Evolutionary conservation across 2,113 vertebrate genomes (phyloP).

Genomic region (Dascyllus trimaculatus): DNA sequence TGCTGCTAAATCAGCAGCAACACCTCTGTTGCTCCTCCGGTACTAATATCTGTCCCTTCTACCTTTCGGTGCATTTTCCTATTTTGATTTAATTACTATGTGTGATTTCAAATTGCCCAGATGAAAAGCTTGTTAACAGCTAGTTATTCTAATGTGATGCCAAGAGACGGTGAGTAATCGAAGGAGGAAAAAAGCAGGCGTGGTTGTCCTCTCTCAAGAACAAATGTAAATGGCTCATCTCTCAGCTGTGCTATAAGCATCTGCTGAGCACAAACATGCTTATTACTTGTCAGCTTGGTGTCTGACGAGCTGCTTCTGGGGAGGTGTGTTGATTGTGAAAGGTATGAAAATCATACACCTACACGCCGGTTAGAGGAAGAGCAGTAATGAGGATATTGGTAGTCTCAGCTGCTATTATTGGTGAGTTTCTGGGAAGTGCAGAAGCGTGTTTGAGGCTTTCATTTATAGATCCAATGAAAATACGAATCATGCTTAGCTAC

Average conservation of each 20-base stretch:
- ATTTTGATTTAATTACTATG: slow-evolving; percentile 39
- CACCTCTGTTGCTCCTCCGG: slow-evolving; percentile 9
- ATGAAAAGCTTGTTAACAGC: slow-evolving; percentile 18
- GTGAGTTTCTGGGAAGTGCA: not conserved
- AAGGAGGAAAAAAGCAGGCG: not conserved
- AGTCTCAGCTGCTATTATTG: slow-evolving; percentile 17
- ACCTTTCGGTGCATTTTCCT: slow-evolving; percentile 11
- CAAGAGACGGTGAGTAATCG: slow-evolving; percentile 11
- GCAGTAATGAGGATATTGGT: slow-evolving; percentile 14
- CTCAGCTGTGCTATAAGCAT: slow-evolving; percentile 27
- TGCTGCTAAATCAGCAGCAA: slow-evolving; percentile 21
- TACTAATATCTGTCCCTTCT: not conserved
- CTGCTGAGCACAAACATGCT: slow-evolving; percentile 24
- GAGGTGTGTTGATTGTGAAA: slow-evolving; percentile 7
- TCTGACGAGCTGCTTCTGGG: slow-evolving; percentile 17
- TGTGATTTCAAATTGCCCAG: not conserved
- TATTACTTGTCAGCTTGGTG: slow-evolving; percentile 24
- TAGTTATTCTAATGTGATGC: slow-evolving; percentile 23
- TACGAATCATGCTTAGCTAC: not conserved
- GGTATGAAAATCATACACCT: slow-evolving; percentile 34
- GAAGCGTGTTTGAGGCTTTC: not conserved
- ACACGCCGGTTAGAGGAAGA: not conserved
- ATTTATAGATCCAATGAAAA: not conserved
- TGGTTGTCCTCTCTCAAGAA: not conserved
- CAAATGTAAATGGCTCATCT: slow-evolving; percentile 27